Base-by-base conservation (phyloP, 2,888 invertebrate genomes). In the Hyposoter dolosus region DNA sequence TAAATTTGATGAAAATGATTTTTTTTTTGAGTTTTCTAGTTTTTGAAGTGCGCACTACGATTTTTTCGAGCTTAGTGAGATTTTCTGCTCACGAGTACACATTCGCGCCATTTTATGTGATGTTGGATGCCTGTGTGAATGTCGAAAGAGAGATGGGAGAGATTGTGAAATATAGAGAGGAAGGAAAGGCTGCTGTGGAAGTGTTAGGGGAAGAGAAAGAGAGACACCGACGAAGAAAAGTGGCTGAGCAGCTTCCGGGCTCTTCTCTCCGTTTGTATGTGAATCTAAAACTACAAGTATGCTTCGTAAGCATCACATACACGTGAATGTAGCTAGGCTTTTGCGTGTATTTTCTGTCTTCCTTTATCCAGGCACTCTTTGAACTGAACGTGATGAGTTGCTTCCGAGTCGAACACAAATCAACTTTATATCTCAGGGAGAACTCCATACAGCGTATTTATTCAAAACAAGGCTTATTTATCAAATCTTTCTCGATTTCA, bases 371-470 rank as follows among this genome's bases (percentile, higher is more conserved):
- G 47, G 74, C 66, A 74, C 72, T 72, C 69, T 76, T 72, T 71
- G 71, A 72, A 72, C 80, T 79, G 35, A 86, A 88, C 90, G 89
- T 87, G 89, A 91, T 47, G 47, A 76, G 88, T 88, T 82, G 89
- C 88, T 66, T 65, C 65, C 89, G 90, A 89, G 88, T 89, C 90
- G 87, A 89, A 88, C 77, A 88, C 87, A 90, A 91, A 90, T 87
- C 89, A 89, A 90, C 89, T 88, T 92, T 91, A 90, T 91, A 89
- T 65, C 76, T 50, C 23, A 35, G 40, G 23, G 43, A 71, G 32
- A 35, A 45, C 15, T 69, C 12, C 23, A 23, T 60, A 35, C 53
- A 53, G 40, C 19, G 35, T 19, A 19, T 56, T 74, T 60, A 28
- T 23, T 60, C 4, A 5, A 5, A 15, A 15, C 9, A 2, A 10